These are phyloP conservation scores for Protobothrops mucrosquamatus DNA, from an alignment of 2,113 vertebrate species.

Conservation along the genomic window DNA sequence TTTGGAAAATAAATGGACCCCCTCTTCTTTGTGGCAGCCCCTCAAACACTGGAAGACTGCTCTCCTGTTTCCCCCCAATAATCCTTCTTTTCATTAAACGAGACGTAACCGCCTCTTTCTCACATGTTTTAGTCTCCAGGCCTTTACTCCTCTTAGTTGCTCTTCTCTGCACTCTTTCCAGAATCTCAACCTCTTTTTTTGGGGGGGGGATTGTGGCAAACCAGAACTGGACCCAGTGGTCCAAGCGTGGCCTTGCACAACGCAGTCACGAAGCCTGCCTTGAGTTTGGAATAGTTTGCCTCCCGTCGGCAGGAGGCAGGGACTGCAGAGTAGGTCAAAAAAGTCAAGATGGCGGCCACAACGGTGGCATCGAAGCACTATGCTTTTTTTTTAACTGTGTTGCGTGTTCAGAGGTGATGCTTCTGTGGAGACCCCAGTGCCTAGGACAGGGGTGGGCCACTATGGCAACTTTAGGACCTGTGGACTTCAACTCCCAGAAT, in stretches of 20 bases:
- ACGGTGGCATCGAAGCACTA: neutral
- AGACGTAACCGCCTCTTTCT: no score
- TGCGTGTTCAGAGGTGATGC: neutral
- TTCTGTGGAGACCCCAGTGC: neutral
- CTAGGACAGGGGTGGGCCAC: neutral
- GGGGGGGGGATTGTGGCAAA: neutral
- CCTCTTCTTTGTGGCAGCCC: no score
- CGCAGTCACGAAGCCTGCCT: neutral
- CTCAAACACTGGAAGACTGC: no score
- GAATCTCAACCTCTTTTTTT: neutral
- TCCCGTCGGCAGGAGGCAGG: neutral
- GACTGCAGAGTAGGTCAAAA: neutral
- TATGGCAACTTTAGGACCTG: neutral
- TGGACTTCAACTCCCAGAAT: neutral
- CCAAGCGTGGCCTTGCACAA: neutral
- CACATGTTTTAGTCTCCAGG: no score
- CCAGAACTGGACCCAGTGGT: no score
- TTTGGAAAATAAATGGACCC: no score
- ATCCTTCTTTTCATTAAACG: no score
- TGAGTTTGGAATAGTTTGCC: neutral
- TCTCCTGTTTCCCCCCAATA: no score
- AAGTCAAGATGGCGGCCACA: neutral
- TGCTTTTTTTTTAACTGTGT: neutral
- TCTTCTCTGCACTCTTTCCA: neutral
- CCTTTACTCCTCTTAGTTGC: no score